Base-by-base conservation (phyloP, 2,797 vertebrate genomes). In the Triplophysa yarkandensis region DNA sequence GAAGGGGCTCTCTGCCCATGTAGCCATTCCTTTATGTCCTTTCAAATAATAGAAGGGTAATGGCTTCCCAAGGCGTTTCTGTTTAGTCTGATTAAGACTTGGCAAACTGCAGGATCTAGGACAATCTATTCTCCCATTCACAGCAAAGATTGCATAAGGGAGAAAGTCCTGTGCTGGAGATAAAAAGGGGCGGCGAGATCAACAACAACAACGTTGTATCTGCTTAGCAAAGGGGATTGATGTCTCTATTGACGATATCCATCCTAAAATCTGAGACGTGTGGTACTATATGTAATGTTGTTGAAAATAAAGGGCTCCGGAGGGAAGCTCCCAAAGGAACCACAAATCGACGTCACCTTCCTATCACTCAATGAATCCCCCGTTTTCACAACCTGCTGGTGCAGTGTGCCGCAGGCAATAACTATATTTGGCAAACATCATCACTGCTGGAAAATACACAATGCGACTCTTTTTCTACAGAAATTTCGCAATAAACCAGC, bases 1-100 rank as follows among this genome's bases (percentile, higher is more conserved):
- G 48, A 62, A 78, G 57, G 57, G 44, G 64, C 57, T 74, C 74
- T 75, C 81, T 71, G 74, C 64, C 57, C 77, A 79, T 81, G 75
- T 69, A 77, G 74, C 67, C 77, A 74, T 71, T 81, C 77, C 60
- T 63, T 76, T 70, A 65, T 79, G 80, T 80, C 82, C 77, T 85
- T 82, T 83, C 76, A 79, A 83, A 85, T 80, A 83, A 83, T 82
- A 75, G 80, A 85, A 83, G 80, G 80, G 80, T 84, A 84, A 85
- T 85, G 83, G 71, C 82, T 73, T 85, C 82, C 81, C 82, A 67
- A 70, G 80, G 78, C 73, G 17, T 82, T 65, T 79, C 74, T 84
- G 76, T 82, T 82, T 80, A 80, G 83, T 75, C 74, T 80, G 76
- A 85, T 82, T 83, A 82, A 83, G 78, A 78, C 61, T 78, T 77